Evolutionary conservation across 2,888 invertebrate species (phyloP).

Genomic region (Scaptomyza cyrtandrae): DNA sequence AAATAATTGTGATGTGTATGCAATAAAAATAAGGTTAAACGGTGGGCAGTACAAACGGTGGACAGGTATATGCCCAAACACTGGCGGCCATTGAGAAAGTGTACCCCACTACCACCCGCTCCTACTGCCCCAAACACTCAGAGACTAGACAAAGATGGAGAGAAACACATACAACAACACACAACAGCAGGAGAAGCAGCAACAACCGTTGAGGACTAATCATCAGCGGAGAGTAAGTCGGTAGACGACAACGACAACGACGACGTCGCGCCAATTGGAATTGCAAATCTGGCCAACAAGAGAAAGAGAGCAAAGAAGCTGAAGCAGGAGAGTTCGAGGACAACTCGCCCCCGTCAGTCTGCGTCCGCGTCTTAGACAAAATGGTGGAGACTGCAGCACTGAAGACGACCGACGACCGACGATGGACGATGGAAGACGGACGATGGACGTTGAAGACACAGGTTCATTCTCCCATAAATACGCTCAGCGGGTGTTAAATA

Average conservation of each 20-base stretch:
- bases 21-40: slow-evolving; percentile 80
- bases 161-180: neutral
- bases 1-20: slow-evolving; percentile 75
- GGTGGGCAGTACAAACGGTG: slow-evolving; percentile 54
- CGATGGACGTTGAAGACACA: slow-evolving; percentile 62
- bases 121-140: too few species aligned
- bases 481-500: slow-evolving; percentile 82
- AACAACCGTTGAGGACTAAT: slow-evolving; percentile 46
- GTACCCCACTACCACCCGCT: neutral
- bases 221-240: slow-evolving; percentile 40
- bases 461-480: slow-evolving; percentile 84
- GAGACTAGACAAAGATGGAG: slow-evolving; percentile 50
- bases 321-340: slow-evolving; percentile 18
- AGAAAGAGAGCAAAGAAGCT: slow-evolving; percentile 16
- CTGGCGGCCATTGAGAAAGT: slow-evolving; percentile 64
- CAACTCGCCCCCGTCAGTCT: slow-evolving; percentile 1
- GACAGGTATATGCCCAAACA: slow-evolving; percentile 42
- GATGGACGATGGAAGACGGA: slow-evolving; percentile 8
- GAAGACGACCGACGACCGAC: slow-evolving; percentile 16
- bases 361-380: slow-evolving; percentile 67
- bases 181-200: neutral
- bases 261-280: slow-evolving; percentile 75
- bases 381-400: slow-evolving; percentile 58
- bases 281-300: slow-evolving; percentile 67
- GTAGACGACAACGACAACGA: slow-evolving; percentile 31